Base-by-base conservation (phyloP, 1,140 invertebrate genomes). In the Drosophila cardini region DNA sequence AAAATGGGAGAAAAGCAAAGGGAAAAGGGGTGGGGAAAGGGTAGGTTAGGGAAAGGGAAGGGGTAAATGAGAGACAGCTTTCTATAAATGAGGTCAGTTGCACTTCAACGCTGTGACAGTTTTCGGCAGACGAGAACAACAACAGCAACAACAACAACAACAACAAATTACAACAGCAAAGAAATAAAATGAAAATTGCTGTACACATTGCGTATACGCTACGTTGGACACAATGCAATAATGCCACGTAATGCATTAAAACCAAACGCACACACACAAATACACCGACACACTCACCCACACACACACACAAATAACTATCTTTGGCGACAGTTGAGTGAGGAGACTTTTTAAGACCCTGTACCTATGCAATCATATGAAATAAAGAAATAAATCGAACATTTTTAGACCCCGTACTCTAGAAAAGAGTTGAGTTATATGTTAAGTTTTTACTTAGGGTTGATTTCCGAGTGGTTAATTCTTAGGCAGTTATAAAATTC, bases 241-340 rank as follows among this genome's bases (percentile, higher is more conserved):
- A 76, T 86, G 72, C 83, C 72, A 70, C 52, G 60, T 72, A 76
- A 82, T 69, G 71, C 78, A 78, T 81, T 86, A 80, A 85, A 80
- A 81, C 52, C 62, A 36, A 26, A n/a, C 26, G 9, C 48, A 13
- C 11, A 32, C 48, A 52, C 43, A 42, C 9, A 34, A 10, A 61
- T 32, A 46, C 40, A 55, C 56, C 60, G 46, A 70, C 57, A 67
- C 57, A 55, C 26, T 16, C 26, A 32, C 6, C 18, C 18, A 36
- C 40, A 62, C 21, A 43, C 42, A 61, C 43, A 78, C 58, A 63
- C 60, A 43, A 69, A 53, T n/a, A 45, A 21, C 2, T 5, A 26
- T n/a, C 21, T 26, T n/a, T n/a, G n/a, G 21, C 21, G 4, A 26
- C 21, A 26, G 21, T 26, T 26, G 21, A 26, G 21, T 26, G 21